phyloP scores from a whole-genome alignment of 2,888 invertebrate genomes.

The Sphecodes monilicornis region DNA sequence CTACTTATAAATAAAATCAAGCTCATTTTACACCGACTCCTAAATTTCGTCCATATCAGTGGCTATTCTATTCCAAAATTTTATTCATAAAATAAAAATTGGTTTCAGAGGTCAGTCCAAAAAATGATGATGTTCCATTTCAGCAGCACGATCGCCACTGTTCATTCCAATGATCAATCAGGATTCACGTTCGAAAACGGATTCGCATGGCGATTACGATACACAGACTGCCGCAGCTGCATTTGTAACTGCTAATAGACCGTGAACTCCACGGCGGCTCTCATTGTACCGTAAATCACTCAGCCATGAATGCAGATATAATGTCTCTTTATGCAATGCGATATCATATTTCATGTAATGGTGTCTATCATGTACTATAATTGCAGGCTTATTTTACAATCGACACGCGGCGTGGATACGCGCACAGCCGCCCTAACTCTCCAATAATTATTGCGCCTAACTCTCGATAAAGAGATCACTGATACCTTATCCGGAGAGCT shows the following conservation, averaged over 20 bases:
- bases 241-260: conserved; percentile 68
- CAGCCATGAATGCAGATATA: conserved; percentile 74
- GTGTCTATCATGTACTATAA: conserved; percentile 66
- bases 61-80: neutral
- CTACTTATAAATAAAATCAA: neutral
- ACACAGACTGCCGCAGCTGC: conserved; percentile 44
- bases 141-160: neutral
- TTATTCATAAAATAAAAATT: neutral
- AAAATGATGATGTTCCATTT: neutral
- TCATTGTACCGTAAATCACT: conserved; percentile 76
- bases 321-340: conserved; percentile 72
- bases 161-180: neutral
- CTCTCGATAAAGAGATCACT: conserved; percentile 64
- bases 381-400: conserved; percentile 66
- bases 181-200: conserved; percentile 25
- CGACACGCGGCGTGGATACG: conserved; percentile 51
- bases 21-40: neutral
- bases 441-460: conserved; percentile 65
- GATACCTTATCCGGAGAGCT: conserved; percentile 58
- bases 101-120: neutral
- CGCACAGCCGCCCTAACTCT: conserved; percentile 50
- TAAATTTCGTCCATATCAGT: neutral
- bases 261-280: conserved; percentile 63
- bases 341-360: conserved; percentile 72
- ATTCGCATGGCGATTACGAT: conserved; percentile 32